These are phyloP conservation scores for Iselma pallidipennis DNA, from an alignment of 2,888 invertebrate species.

Conservation along the genomic window DNA sequence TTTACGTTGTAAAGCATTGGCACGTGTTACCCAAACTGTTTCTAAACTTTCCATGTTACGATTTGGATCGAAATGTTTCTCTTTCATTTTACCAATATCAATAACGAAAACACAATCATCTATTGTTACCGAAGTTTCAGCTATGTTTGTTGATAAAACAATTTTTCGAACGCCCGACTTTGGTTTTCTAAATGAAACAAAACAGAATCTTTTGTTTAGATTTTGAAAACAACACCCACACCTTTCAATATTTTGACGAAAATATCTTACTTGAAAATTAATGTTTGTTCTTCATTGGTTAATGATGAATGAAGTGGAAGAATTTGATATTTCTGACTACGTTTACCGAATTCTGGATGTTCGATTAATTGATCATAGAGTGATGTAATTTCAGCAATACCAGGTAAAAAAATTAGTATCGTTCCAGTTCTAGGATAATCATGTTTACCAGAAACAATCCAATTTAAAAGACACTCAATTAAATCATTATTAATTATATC, in stretches of 20 bases:
- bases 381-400: constrained; percentile 76
- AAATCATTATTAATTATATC: constrained; percentile 79
- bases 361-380: constrained; percentile 70
- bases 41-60: constrained; percentile 87
- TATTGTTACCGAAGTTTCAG: constrained; percentile 94
- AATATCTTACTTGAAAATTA: constrained; percentile 63
- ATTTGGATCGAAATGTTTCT: constrained; percentile 80
- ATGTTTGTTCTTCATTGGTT: constrained; percentile 80
- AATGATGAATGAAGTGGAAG: constrained; percentile 87
- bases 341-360: constrained; percentile 66
- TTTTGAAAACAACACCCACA: not conserved
- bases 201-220: not conserved
- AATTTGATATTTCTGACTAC: constrained; percentile 68
- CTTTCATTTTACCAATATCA: constrained; percentile 91
- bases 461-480: constrained; percentile 70
- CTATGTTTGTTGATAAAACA: constrained; percentile 88
- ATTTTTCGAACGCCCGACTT: constrained; percentile 79
- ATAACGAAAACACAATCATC: constrained; percentile 95
- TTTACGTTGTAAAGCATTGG: constrained; percentile 86
- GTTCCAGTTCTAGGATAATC: constrained; percentile 71
- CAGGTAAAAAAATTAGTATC: constrained; percentile 80
- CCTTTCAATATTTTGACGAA: not conserved
- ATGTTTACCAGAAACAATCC: constrained; percentile 73
- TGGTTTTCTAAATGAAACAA: constrained; percentile 63
- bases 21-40: constrained; percentile 86